Evolutionary conservation across 2,797 vertebrate species (phyloP), one percentile per base, ranked within the genome.

Genomic region (Sebastes trivittatus): DNA sequence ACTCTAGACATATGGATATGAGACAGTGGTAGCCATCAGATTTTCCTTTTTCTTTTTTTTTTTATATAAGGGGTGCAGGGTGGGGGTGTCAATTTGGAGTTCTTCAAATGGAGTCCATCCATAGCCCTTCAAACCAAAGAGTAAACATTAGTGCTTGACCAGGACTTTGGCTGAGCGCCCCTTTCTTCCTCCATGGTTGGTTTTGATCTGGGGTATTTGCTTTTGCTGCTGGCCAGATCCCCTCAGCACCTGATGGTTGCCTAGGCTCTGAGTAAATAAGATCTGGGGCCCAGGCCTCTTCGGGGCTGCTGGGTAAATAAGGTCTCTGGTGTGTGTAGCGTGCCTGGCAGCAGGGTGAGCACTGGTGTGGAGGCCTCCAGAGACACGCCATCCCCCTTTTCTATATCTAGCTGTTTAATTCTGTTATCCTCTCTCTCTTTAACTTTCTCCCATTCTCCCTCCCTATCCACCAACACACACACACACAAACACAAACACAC

Each of bases 161-260:
- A 92, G 89, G 92, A 92, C 94, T 95, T 91, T 93, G 93, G 92
- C 91, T 92, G 89, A 79, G 70, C 81, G 87, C 91, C 87, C 86
- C 90, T 90, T 88, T 93, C 88, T 92, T 93, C 90, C 88, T 93
- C 86, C 82, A 80, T 80, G 90, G 86, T 92, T 89, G 84, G 87
- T 91, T 95, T 94, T 94, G 93, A 95, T 94, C 91, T 92, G 69
- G 90, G 92, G 92, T 95, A 94, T 95, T 95, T 95, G 93, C 94
- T 93, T 92, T 95, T 88, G 92, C 94, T 94, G 90, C 89, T 82
- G 93, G 94, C 93, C 88, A 93, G 94, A 93, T 93, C 94, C 93
- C 90, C 91, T 88, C 89, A 93, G 93, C 91, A 93, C 92, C 94
- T 93, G 91, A 92, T 93, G 89, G 94, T 92, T 94, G 92, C 91